Base-by-base conservation (phyloP, 2,113 vertebrate species). In the Nerophis lumbriciformis region DNA sequence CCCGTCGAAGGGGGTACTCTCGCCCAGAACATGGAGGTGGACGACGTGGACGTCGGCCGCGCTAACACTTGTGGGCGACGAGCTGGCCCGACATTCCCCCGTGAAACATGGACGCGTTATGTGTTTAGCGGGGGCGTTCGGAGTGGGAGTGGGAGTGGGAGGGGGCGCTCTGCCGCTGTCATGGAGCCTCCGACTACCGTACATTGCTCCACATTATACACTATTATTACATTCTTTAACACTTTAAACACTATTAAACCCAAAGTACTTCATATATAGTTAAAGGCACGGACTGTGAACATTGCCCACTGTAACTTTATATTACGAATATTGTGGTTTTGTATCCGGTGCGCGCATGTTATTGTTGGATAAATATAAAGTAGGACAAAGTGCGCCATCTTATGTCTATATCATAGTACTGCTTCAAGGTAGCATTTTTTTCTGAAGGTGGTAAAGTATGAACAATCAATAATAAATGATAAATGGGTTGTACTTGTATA, bases 31-130 rank as follows among this genome's bases (percentile, higher is more conserved):
- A 58, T 12, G 37, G 7, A 39, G 2, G 37, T 61, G 48, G 15
- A 62, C 21, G 6, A 2, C 36, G 50, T 54, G 56, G 39, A 74
- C 77, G 72, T 75, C 69, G 12, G 38, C 57, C 57, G n/a, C 10
- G 38, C 53, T 8, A 44, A 47, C 58, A 67, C 64, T 68, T 69
- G 51, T 6, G 59, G 8, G 3, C 39, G 19, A 51, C 61, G 55
- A 55, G 48, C 53, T 60, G 63, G 72, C 67, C 75, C 75, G 65
- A 14, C 70, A 65, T 68, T 70, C 74, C 78, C 42, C 77, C 61
- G 74, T 76, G 82, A 86, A 89, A 90, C 85, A 92, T 90, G 89
- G 90, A 90, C 85, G 88, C 88, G 84, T 84, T 73, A 83, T 85
- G 85, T 82, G 75, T 89, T 86, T 88, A 78, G 79, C 76, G 71